phyloP scores from a whole-genome alignment of 2,888 invertebrate species.

The Hoplodrina blanda region DNA sequence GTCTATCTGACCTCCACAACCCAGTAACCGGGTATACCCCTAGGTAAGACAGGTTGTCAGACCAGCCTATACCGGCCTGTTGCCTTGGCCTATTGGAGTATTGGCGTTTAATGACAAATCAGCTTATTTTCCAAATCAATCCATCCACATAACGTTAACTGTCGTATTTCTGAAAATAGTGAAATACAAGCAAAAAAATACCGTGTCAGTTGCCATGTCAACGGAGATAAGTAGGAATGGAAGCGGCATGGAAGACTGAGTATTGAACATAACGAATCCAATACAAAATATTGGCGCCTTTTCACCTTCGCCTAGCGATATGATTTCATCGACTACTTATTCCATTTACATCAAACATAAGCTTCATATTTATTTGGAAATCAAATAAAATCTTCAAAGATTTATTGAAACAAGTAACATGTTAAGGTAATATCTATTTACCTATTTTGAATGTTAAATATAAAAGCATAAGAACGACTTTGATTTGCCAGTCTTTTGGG shows the following conservation, averaged over 20 bases:
- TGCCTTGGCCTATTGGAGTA: no score
- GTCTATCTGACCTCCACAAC: no score
- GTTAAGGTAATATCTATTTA: not conserved
- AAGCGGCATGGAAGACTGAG: not conserved
- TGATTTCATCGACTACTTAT: not conserved
- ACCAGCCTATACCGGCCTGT: no score
- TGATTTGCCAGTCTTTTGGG: no score
- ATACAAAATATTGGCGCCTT: not conserved
- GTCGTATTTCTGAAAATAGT: not conserved
- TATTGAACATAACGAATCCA: conserved; percentile 12
- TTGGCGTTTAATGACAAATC: no score
- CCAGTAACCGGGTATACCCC: no score
- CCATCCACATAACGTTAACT: not conserved
- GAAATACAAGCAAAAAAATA: not conserved
- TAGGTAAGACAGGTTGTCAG: no score
- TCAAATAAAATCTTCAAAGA: not conserved
- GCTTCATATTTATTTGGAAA: not conserved
- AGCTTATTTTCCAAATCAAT: no score
- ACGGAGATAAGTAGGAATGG: not conserved
- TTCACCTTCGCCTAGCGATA: not conserved
- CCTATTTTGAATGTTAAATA: no score
- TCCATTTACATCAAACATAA: not conserved
- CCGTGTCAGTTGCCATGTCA: conserved; percentile 11
- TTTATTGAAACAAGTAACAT: not conserved
- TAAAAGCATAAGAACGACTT: no score